Conservation (phyloP, 1,140 invertebrate genomes). For the Anastatus disparis region DNA sequence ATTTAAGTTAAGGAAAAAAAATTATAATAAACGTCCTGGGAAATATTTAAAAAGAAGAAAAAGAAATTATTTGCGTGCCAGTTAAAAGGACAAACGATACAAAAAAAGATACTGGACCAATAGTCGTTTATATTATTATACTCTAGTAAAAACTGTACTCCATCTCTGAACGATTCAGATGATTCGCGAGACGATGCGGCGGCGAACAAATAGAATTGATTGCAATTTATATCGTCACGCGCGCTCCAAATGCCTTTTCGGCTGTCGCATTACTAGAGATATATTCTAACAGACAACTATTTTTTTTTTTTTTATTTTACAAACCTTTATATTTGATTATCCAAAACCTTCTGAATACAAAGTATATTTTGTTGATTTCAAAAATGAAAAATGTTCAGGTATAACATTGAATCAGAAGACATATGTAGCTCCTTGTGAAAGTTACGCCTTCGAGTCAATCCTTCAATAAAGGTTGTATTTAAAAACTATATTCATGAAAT, state of each 20-base stretch:
- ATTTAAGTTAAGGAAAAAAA: too few species aligned
- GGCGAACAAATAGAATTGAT: not conserved
- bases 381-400: too few species aligned
- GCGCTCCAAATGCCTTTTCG: not conserved
- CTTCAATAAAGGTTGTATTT: too few species aligned
- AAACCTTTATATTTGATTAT: too few species aligned
- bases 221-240: constrained; percentile 11
- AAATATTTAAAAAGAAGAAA: not conserved
- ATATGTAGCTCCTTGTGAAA: too few species aligned
- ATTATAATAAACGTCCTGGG: too few species aligned
- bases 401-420: too few species aligned
- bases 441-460: too few species aligned
- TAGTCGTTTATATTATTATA: not conserved
- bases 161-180: not conserved
- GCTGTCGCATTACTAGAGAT: not conserved
- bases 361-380: too few species aligned
- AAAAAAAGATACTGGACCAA: not conserved
- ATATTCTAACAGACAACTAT: not conserved
- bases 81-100: constrained; percentile 24
- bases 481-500: too few species aligned
- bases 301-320: not conserved
- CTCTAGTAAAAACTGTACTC: constrained; percentile 5
- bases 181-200: not conserved
- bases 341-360: too few species aligned
- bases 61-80: not conserved